phyloP scores from a whole-genome alignment of 2,888 invertebrate species.

The Dione vanillae region DNA sequence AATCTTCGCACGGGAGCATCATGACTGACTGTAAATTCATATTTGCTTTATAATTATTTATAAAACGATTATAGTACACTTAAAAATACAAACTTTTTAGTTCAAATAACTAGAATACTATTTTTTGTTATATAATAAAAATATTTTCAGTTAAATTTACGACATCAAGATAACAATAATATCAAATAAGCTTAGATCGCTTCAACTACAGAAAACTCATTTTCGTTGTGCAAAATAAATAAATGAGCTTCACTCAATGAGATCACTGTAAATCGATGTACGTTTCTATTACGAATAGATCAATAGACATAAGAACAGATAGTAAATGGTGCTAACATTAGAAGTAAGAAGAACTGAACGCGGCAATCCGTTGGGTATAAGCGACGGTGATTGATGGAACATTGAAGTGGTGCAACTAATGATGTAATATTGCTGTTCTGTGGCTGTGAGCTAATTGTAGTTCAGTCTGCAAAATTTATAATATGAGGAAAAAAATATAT shows the following conservation, averaged over 20 bases:
- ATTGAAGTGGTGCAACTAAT: slow-evolving; percentile 46
- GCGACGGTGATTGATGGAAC: slow-evolving; percentile 57
- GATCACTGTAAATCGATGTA: slow-evolving; percentile 6
- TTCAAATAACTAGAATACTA: too few relatives aligned
- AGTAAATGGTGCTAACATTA: slow-evolving; percentile 54
- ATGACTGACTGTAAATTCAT: too few relatives aligned
- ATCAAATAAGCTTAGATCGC: not conserved
- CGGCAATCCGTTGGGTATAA: slow-evolving; percentile 39
- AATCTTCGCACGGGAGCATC: too few relatives aligned
- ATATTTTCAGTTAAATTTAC: too few relatives aligned
- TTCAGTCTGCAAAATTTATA: too few relatives aligned
- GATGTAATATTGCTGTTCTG: slow-evolving; percentile 2
- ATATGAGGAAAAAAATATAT: too few relatives aligned
- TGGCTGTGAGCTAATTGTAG: not conserved
- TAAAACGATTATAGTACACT: too few relatives aligned
- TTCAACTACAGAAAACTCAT: not conserved
- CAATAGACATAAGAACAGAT: slow-evolving; percentile 50
- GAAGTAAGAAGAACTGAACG: slow-evolving; percentile 50
- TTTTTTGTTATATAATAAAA: too few relatives aligned
- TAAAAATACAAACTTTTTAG: too few relatives aligned
- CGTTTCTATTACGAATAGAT: slow-evolving; percentile 2
- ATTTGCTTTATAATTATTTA: too few relatives aligned
- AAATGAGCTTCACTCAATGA: not conserved
- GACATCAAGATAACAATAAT: not conserved
- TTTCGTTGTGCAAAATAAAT: slow-evolving; percentile 6